Conservation (phyloP, 2,797 vertebrate species). For the Sylvilagus floridanus region DNA sequence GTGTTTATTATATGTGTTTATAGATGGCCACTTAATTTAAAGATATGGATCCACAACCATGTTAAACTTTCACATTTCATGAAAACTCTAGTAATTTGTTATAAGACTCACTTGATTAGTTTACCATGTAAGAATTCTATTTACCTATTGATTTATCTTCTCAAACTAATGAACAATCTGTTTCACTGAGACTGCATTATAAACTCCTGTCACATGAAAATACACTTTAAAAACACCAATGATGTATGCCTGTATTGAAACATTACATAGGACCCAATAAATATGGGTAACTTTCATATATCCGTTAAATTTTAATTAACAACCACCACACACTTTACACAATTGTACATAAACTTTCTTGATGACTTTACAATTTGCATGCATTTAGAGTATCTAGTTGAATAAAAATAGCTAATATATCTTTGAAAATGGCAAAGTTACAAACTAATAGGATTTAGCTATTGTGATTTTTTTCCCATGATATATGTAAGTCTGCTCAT, state of each 20-base stretch:
- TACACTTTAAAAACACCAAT: neutral
- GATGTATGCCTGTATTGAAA: no score
- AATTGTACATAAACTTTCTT: neutral
- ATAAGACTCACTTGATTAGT: neutral
- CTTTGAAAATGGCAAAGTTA: neutral
- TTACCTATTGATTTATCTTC: neutral
- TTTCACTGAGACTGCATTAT: neutral
- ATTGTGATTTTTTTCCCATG: neutral
- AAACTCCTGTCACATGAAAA: neutral
- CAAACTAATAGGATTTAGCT: neutral
- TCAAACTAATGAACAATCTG: neutral
- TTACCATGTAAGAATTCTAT: neutral
- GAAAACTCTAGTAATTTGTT: neutral
- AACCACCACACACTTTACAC: neutral
- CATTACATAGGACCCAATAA: no score
- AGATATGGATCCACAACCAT: neutral
- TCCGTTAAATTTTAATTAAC: neutral
- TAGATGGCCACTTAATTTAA: constrained; percentile 2
- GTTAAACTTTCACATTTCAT: neutral
- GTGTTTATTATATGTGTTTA: neutral
- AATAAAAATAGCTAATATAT: neutral
- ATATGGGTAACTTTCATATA: no score
- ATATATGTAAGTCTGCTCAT: neutral
- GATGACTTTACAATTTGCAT: neutral
- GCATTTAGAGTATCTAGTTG: neutral